A percentile compares a stretch with the other conserved stretches of the same genome.
phyloP scores from a whole-genome alignment of 2,113 vertebrate species.

The Bubo blakistoni region DNA sequence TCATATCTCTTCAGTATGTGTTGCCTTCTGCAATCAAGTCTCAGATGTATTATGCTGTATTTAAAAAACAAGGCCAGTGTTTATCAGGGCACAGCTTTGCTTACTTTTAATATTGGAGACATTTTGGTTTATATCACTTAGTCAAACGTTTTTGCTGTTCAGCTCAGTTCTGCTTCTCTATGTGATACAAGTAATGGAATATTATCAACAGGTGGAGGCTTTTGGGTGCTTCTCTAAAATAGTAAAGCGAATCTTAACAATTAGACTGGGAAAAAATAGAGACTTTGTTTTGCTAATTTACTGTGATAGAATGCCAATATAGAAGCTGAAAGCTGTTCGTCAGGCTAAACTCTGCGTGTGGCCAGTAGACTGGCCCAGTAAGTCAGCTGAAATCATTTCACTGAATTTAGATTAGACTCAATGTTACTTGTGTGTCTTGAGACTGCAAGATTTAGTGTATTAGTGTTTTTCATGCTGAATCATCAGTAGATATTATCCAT shows the following conservation, averaged over 20 bases:
- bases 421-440: neutral
- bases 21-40: neutral
- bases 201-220: neutral
- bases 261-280: neutral
- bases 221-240: neutral
- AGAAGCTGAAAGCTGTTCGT: neutral
- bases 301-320: neutral
- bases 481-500: neutral
- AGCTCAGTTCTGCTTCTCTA: neutral
- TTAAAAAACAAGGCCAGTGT: neutral
- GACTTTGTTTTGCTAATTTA: neutral
- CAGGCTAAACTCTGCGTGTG: neutral
- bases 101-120: neutral
- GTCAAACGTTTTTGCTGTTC: neutral
- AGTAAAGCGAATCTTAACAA: neutral
- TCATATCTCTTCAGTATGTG: neutral
- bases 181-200: neutral
- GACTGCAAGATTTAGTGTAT: neutral
- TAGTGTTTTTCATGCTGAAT: neutral
- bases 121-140: neutral
- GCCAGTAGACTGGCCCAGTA: neutral
- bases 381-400: neutral
- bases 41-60: neutral
- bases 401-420: neutral
- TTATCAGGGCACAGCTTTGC: neutral